Evolutionary conservation across 1,140 invertebrate species (phyloP).

Genomic region (Ceratosolen fusciceps): DNA sequence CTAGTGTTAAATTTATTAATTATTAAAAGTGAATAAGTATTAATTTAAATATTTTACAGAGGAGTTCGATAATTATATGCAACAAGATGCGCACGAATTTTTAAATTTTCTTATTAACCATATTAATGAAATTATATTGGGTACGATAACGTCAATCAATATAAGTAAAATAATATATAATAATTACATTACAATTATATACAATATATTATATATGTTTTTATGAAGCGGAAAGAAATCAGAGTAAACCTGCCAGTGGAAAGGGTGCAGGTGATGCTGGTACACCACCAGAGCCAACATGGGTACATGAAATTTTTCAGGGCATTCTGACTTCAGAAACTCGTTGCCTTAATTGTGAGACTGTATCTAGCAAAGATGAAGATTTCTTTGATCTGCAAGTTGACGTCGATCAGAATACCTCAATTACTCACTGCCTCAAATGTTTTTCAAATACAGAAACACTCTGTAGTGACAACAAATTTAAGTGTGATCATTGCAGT

Average conservation of each 20-base stretch:
- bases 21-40: slow-evolving; percentile 8
- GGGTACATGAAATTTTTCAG: slow-evolving; percentile 99
- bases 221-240: slow-evolving; percentile 83
- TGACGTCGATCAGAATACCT: slow-evolving; percentile 99
- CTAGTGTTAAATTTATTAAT: neutral
- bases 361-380: slow-evolving; percentile 99
- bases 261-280: slow-evolving; percentile 66
- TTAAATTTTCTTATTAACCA: slow-evolving; percentile 98
- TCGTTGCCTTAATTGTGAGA: slow-evolving; percentile 99
- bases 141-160: slow-evolving; percentile 70
- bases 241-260: slow-evolving; percentile 74
- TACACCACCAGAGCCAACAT: slow-evolving; percentile 89
- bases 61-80: slow-evolving; percentile 99
- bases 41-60: slow-evolving; percentile 77
- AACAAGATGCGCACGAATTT: slow-evolving; percentile 99
- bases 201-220: slow-evolving; percentile 30
- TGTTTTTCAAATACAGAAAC: slow-evolving; percentile 99
- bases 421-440: slow-evolving; percentile 97
- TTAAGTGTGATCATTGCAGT: slow-evolving; percentile 99
- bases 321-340: slow-evolving; percentile 99
- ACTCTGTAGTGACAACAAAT: slow-evolving; percentile 99
- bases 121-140: slow-evolving; percentile 93
- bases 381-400: slow-evolving; percentile 99
- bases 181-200: slow-evolving; percentile 8
- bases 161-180: too few relatives aligned